Percentiles rank a stretch among this genome's conserved stretches.
These are phyloP conservation scores for Metopolophium dirhodum DNA, from an alignment of 1,140 invertebrate genomes.

Conservation along the genomic window DNA sequence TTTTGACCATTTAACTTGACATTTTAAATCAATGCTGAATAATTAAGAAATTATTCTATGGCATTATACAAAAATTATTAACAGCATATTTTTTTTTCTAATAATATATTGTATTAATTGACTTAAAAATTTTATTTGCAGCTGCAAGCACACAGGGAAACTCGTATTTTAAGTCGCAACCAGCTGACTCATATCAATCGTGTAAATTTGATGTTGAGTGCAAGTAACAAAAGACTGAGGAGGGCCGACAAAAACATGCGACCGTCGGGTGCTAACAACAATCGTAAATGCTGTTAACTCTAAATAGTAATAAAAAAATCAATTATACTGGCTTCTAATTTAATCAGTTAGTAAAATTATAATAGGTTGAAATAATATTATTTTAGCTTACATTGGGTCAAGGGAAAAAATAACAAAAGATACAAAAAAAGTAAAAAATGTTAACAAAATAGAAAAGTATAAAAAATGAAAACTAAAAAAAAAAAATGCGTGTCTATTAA, in stretches of 20 bases:
- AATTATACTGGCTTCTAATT: conserved; percentile 47
- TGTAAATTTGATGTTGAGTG: conserved; percentile 69
- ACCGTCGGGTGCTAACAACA: conserved; percentile 74
- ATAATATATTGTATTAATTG: background rate
- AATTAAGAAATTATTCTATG: background rate
- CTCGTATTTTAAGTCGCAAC: conserved; percentile 67
- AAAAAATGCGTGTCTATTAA: conserved; percentile 40
- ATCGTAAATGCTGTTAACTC: conserved; percentile 71
- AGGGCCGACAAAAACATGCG: conserved; percentile 71
- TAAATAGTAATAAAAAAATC: conserved; percentile 11
- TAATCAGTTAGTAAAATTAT: conserved; percentile 55
- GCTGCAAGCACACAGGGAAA: conserved; percentile 61
- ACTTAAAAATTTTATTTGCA: conserved; percentile 40
- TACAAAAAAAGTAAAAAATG: conserved; percentile 23
- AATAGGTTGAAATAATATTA: conserved; percentile 46
- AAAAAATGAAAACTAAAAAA: conserved; percentile 39
- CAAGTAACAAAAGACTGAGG: conserved; percentile 70
- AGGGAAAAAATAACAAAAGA: conserved; percentile 47
- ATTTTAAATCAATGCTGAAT: background rate
- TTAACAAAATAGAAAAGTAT: conserved; percentile 49
- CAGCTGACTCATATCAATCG: conserved; percentile 72
- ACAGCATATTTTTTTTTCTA: background rate
- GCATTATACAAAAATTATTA: background rate
- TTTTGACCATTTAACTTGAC: background rate
- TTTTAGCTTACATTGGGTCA: conserved; percentile 41